Evolutionary conservation across 2,888 invertebrate species (phyloP).

Genomic region (Drosophila sordidapex): DNA sequence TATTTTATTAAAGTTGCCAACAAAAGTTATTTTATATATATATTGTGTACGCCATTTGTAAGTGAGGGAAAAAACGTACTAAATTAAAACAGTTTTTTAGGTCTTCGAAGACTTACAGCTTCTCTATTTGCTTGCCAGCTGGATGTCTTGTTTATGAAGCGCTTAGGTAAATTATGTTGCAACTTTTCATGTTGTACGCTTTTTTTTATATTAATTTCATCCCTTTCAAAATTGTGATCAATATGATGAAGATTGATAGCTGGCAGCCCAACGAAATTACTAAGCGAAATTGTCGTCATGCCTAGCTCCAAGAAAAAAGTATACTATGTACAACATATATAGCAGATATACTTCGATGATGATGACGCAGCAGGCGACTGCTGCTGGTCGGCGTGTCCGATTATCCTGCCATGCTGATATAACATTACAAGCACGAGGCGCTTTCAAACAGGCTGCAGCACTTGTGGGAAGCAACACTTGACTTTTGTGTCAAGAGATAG

Average conservation of each 20-base stretch:
- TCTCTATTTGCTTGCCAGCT: background rate
- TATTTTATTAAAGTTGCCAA: background rate
- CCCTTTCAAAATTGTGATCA: conserved; percentile 16
- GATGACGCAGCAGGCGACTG: conserved; percentile 54
- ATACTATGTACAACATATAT: background rate
- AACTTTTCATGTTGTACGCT: conserved; percentile 2
- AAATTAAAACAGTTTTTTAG: background rate
- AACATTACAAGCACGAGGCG: conserved; percentile 29
- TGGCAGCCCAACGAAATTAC: conserved; percentile 33
- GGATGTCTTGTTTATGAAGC: no score
- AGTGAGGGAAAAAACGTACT: background rate
- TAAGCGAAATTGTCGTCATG: conserved; percentile 30
- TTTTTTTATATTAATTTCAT: background rate
- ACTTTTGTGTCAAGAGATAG: conserved; percentile 75
- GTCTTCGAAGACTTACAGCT: background rate
- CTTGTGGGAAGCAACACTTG: conserved; percentile 75
- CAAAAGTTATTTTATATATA: background rate
- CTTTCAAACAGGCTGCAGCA: conserved; percentile 57
- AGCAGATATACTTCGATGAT: conserved; percentile 44
- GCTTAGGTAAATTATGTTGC: conserved; percentile 18
- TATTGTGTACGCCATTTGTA: background rate
- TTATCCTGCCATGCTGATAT: conserved; percentile 41
- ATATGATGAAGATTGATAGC: conserved; percentile 68
- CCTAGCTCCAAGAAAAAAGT: conserved; percentile 25
- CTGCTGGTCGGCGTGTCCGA: conserved; percentile 36